Evolutionary conservation across 2,113 vertebrate genomes (phyloP).

Genomic region (Zapus hudsonius): DNA sequence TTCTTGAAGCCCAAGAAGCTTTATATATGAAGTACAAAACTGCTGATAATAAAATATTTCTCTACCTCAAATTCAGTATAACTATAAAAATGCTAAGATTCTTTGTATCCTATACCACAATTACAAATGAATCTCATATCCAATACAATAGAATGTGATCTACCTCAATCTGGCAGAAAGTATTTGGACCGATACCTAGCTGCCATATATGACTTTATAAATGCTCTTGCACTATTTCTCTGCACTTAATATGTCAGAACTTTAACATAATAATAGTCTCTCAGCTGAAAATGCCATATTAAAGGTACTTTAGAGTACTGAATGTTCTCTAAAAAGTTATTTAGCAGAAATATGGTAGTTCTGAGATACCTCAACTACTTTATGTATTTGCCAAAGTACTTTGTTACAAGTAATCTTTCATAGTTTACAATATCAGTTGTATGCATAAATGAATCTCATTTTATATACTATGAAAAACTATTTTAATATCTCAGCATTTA

Average conservation of each 20-base stretch:
- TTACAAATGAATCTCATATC: constrained; percentile 50
- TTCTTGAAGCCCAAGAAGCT: constrained; percentile 38
- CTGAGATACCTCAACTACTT: constrained; percentile 20
- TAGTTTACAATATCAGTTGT: background rate
- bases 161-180: background rate
- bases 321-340: background rate
- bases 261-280: background rate
- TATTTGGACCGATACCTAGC: background rate
- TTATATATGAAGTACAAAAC: constrained; percentile 11
- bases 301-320: background rate
- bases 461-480: background rate
- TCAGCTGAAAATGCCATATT: background rate
- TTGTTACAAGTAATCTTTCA: constrained; percentile 35
- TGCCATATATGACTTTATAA: background rate
- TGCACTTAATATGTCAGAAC: constrained; percentile 20
- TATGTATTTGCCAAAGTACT: constrained; percentile 22
- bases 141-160: constrained; percentile 6
- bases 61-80: constrained; percentile 43
- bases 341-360: background rate
- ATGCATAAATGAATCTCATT: background rate
- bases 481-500: background rate
- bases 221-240: too few species aligned
- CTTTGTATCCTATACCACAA: constrained; percentile 4
- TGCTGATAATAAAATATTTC: background rate
- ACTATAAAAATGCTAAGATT: constrained; percentile 53